A percentile compares a stretch with the other conserved stretches of the same genome.
These are phyloP conservation scores for Micrasema minimum DNA, from an alignment of 1,140 invertebrate species.

Conservation along the genomic window DNA sequence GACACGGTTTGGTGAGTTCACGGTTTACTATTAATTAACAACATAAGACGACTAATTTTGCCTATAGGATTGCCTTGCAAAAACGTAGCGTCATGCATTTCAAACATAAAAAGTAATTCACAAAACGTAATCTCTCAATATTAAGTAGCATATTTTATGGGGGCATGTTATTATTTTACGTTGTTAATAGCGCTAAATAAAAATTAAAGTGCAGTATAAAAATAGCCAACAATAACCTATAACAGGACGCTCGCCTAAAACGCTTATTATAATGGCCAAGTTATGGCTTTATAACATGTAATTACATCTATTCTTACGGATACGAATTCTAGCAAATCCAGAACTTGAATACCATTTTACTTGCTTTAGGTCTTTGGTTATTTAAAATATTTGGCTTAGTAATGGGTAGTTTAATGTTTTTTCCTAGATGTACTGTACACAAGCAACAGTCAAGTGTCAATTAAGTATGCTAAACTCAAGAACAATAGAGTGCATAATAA, in stretches of 20 bases:
- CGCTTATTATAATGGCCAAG: background rate
- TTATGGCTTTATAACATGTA: constrained; percentile 6
- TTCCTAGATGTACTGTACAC: too few species aligned
- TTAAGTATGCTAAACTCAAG: too few species aligned
- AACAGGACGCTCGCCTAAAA: constrained; percentile 3
- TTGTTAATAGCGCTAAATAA: background rate
- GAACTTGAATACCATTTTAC: too few species aligned
- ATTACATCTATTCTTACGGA: too few species aligned
- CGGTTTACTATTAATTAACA: too few species aligned
- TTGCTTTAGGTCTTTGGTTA: too few species aligned
- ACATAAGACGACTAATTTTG: background rate
- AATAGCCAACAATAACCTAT: constrained; percentile 29
- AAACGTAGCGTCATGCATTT: background rate
- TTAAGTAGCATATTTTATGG: background rate
- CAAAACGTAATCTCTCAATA: background rate
- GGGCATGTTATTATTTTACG: background rate
- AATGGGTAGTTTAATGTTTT: too few species aligned
- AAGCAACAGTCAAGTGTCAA: too few species aligned
- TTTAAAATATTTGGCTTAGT: too few species aligned
- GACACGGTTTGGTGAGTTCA: too few species aligned
- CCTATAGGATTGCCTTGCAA: background rate
- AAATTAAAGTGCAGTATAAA: background rate
- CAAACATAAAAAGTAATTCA: background rate
- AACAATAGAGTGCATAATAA: too few species aligned
- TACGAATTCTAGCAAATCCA: too few species aligned